Evolutionary conservation across 2,888 invertebrate species (phyloP).

Genomic region (Subacronicta megacephala): DNA sequence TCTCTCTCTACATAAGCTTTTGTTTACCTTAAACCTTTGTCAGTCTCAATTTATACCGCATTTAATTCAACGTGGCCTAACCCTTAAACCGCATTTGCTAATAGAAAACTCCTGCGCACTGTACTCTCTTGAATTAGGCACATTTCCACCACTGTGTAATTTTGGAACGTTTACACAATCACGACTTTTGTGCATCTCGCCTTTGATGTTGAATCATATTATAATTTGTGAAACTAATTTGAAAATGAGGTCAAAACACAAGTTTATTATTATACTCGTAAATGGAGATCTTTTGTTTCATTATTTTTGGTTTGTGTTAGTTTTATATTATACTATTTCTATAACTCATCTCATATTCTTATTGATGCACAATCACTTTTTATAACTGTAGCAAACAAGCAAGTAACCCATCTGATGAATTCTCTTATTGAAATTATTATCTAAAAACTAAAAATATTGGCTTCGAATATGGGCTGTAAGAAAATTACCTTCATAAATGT

Average conservation of each 20-base stretch:
- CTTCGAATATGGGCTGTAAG: no score
- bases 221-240: slow-evolving; percentile 73
- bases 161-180: slow-evolving; percentile 82
- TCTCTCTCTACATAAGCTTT: not conserved
- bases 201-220: slow-evolving; percentile 59
- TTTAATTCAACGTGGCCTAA: slow-evolving; percentile 43
- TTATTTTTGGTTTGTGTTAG: no score
- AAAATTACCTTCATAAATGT: no score
- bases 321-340: no score
- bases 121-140: slow-evolving; percentile 85
- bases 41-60: not conserved
- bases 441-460: no score
- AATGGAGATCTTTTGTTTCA: slow-evolving; percentile 25
- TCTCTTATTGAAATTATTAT: no score
- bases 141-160: slow-evolving; percentile 82
- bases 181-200: slow-evolving; percentile 68
- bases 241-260: slow-evolving; percentile 63
- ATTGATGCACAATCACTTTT: no score
- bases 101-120: slow-evolving; percentile 86
- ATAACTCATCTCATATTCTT: no score
- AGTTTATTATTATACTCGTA: slow-evolving; percentile 43
- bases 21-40: not conserved
- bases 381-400: no score
- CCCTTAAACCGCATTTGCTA: slow-evolving; percentile 84
- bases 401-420: no score